These are phyloP conservation scores for Microtus ochrogaster DNA, from an alignment of 2,113 vertebrate genomes.

Conservation along the genomic window DNA sequence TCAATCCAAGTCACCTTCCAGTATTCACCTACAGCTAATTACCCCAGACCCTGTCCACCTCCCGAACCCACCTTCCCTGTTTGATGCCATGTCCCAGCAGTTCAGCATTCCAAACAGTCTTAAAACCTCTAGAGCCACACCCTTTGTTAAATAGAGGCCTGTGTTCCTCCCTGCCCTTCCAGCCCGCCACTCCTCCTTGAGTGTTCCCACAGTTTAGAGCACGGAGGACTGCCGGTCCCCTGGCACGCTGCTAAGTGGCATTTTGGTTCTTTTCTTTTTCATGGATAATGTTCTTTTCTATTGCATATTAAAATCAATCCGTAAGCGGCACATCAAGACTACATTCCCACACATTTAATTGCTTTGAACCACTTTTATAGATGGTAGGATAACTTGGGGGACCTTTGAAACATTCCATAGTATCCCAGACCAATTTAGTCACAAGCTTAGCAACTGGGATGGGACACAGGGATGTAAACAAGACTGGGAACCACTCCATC, in stretches of 20 bases:
- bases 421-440: constrained; percentile 6
- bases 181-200: neutral
- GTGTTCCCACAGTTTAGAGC: neutral
- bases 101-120: neutral
- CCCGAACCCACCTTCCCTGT: neutral
- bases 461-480: neutral
- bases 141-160: neutral
- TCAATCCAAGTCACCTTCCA: neutral
- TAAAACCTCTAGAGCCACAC: neutral
- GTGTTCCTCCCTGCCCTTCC: neutral
- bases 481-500: neutral
- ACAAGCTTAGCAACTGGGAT: neutral
- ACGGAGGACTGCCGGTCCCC: neutral
- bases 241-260: neutral
- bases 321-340: neutral
- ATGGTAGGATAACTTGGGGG: neutral
- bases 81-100: neutral
- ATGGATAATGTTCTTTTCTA: constrained; percentile 26
- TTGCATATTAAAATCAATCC: constrained; percentile 21
- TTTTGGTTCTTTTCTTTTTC: neutral
- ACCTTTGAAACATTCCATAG: constrained; percentile 16
- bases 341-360: neutral
- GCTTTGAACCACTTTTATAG: constrained; percentile 41
- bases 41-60: neutral
- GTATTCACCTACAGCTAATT: neutral